phyloP scores from a whole-genome alignment of 2,113 vertebrate genomes.

The Empidonax alnorum region DNA sequence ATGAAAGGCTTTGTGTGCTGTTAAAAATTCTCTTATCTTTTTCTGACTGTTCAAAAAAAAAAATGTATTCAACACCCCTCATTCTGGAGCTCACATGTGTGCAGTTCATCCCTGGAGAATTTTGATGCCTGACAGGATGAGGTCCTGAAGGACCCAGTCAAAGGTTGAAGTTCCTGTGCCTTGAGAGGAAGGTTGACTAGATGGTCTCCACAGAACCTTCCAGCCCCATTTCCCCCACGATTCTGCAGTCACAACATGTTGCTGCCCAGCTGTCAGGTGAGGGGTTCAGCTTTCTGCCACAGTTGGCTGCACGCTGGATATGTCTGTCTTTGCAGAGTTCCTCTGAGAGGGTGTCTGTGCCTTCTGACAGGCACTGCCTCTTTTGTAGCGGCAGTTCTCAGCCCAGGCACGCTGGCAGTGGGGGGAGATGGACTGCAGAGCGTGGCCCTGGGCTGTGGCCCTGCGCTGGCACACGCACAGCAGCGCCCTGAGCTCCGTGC shows the following conservation, averaged over 20 bases:
- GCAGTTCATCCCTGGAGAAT: background rate
- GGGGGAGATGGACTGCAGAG: constrained; percentile 40
- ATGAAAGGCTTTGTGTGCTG: background rate
- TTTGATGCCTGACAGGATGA: background rate
- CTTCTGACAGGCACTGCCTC: background rate
- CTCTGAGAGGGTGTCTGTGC: background rate
- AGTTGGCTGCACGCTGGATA: constrained; percentile 50
- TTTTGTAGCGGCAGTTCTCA: constrained; percentile 1
- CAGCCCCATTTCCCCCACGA: fast-evolving
- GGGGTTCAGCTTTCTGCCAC: constrained; percentile 48
- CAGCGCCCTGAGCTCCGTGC: constrained; percentile 69
- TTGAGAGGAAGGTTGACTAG: background rate
- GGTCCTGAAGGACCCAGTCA: background rate
- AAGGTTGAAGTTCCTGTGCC: fast-evolving
- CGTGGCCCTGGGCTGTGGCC: background rate
- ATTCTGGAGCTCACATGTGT: background rate
- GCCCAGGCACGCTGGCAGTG: background rate
- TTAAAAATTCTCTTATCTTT: background rate
- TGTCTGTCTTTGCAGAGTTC: constrained; percentile 46
- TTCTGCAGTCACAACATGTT: background rate
- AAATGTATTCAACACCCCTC: background rate
- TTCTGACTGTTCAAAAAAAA: background rate
- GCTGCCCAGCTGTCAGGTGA: background rate
- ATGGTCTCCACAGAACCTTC: background rate
- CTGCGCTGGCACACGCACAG: constrained; percentile 49